Base-by-base conservation (phyloP, 2,113 vertebrate genomes). In the Arothron firmamentum region DNA sequence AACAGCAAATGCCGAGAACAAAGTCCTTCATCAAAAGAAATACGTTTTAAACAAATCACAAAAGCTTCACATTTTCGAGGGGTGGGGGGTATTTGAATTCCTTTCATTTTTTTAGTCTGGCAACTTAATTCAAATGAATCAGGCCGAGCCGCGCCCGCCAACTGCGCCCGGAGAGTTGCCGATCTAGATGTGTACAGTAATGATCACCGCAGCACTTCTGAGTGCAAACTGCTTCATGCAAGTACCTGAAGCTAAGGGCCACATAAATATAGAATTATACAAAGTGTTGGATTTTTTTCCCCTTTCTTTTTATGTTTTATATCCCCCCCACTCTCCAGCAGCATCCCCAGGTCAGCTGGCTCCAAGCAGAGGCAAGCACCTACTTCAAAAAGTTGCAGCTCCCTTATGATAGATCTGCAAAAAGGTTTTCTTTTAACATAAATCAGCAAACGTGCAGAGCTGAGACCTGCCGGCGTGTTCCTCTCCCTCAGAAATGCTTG, bases 391-490 rank as follows among this genome's bases (percentile, higher is more conserved):
- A 87, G 84, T 87, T 87, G 80, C 68, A 65, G 79, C 79, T 88
- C 74, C 74, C 78, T 81, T 78, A 86, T 85, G 77, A 89, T 84
- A 84, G 87, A 82, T 75, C 78, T 83, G 85, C 83, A 89, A 86
- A 89, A 81, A 81, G 62, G 65, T 66, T 88, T 83, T 85, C 81
- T 89, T 90, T 91, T 87, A 85, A 91, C 85, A 89, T 85, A 90
- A 92, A 90, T 90, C 89, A 90, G 90, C 89, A 88, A 88, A 88
- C 85, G 79, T 82, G 84, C 59, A 74, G 59, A 80, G 74, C 67
- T 52, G 45, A 80, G 81, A 88, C 86, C 88, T 87, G 53, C 70
- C 77, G 83, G 88, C 85, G 20, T 72, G 69, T 79, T 79, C 76
- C 57, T 59, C 79, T 74, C 73, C 71, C 83, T 78, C 57, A 78